Base-by-base conservation (phyloP, 2,113 vertebrate species). In the Silurus asotus region DNA sequence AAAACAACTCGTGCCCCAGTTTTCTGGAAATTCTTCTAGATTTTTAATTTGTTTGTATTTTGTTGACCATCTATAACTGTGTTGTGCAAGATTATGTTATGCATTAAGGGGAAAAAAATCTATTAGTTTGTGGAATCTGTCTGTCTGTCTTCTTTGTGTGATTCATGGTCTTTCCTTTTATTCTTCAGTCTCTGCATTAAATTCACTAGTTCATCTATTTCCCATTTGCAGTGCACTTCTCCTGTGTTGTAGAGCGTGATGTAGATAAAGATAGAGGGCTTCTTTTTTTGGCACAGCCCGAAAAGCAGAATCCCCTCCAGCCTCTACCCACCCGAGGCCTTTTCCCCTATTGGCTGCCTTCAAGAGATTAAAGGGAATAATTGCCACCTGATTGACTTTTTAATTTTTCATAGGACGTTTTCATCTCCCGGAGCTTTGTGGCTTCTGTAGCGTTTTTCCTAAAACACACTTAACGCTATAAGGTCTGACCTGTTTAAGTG, bases 311-410 rank as follows among this genome's bases (percentile, higher is more conserved):
- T 90, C 89, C 91, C 93, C 91, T 88, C 90, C 89, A 92, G 93
- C 90, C 91, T 88, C 48, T 86, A 90, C 90, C 76, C 88, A 93
- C 94, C 88, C 76, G 86, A 90, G 94, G 94, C 92, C 89, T 88
- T 87, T 90, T 91, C 81, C 92, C 94, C 92, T 61, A 94, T 94
- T 94, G 94, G 94, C 95, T 95, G 90, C 94, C 94, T 94, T 90
- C 81, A 88, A 93, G 94, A 95, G 94, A 95, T 95, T 94, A 95
- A 94, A 94, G 93, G 92, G 93, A 94, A 95, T 94, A 95, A 94
- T 93, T 95, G 94, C 93, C 93, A 93, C 87, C 92, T 95, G 94
- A 95, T 95, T 95, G 94, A 94, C 92, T 94, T 87, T 92, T 95
- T 88, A 95, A 94, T 93, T 92, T 95, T 95, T 94, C 88, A 94